A percentile compares a stretch with the other conserved stretches of the same genome.
These are phyloP conservation scores for Drosophila grimshawi DNA, from an alignment of 1,140 invertebrate genomes.

Conservation along the genomic window DNA sequence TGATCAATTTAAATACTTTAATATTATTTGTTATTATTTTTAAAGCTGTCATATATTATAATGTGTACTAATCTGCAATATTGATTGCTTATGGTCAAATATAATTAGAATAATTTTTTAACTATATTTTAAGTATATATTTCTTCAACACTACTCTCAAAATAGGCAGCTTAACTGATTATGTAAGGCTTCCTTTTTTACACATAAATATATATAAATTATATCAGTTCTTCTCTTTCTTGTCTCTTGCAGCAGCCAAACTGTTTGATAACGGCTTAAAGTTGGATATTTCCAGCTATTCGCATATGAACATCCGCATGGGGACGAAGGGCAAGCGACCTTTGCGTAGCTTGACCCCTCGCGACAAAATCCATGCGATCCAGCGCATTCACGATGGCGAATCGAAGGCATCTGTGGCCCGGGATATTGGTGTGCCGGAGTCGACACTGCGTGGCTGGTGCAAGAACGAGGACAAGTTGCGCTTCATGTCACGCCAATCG, in stretches of 20 bases:
- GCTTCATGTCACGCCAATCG: constrained; percentile 89
- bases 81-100: no score
- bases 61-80: no score
- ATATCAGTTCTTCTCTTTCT: constrained; percentile 45
- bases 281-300: constrained; percentile 84
- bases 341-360: constrained; percentile 88
- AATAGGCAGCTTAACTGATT: no score
- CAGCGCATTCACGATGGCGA: constrained; percentile 92
- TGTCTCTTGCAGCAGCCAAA: constrained; percentile 71
- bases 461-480: constrained; percentile 92
- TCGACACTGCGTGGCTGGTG: constrained; percentile 93
- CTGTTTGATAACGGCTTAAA: constrained; percentile 84
- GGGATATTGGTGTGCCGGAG: constrained; percentile 92
- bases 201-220: constrained; percentile 22
- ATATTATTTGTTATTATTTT: no score
- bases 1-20: no score
- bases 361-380: constrained; percentile 92
- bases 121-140: no score
- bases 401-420: constrained; percentile 92
- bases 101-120: no score
- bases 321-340: constrained; percentile 88
- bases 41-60: no score
- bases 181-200: no score
- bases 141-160: no score
- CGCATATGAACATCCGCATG: constrained; percentile 84